phyloP scores from a whole-genome alignment of 2,113 vertebrate species.

The Glaucidium brasilianum region DNA sequence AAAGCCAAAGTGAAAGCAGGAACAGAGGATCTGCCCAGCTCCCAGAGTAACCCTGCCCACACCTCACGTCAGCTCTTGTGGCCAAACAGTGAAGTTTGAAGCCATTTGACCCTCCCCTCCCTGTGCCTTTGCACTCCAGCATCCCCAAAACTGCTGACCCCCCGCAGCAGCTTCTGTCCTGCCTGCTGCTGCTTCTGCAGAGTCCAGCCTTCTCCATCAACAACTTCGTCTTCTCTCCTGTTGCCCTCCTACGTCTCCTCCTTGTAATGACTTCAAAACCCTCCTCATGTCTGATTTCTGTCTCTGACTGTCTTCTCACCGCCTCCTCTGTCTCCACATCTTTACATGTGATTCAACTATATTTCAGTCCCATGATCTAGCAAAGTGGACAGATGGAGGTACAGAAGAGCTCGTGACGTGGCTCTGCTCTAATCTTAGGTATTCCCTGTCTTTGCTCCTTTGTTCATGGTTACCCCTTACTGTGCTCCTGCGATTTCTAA shows the following conservation, averaged over 20 bases:
- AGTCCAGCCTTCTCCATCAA: not conserved
- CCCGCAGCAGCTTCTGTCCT: not conserved
- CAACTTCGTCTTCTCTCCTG: not conserved
- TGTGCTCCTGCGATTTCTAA: slow-evolving; percentile 5
- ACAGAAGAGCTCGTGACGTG: not conserved
- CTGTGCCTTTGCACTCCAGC: not conserved
- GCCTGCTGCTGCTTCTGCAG: not conserved
- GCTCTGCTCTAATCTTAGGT: not conserved
- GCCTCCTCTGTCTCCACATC: not conserved
- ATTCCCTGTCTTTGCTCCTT: slow-evolving; percentile 15
- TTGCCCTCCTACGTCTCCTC: not conserved
- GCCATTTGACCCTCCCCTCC: rapidly evolving
- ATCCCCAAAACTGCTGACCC: not conserved
- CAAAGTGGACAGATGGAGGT: not conserved
- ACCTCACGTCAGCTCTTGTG: rapidly evolving
- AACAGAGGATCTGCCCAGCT: not conserved
- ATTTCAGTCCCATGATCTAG: not conserved
- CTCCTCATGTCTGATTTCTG: not conserved
- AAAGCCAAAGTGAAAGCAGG: not conserved
- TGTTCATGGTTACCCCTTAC: slow-evolving; percentile 8
- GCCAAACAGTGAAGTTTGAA: not conserved
- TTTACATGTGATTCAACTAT: not conserved
- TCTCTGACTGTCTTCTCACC: not conserved
- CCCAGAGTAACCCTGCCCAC: not conserved
- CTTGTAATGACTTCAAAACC: not conserved